Conservation (phyloP, 2,888 invertebrate genomes). For the Agonopterix subpropinquella region DNA sequence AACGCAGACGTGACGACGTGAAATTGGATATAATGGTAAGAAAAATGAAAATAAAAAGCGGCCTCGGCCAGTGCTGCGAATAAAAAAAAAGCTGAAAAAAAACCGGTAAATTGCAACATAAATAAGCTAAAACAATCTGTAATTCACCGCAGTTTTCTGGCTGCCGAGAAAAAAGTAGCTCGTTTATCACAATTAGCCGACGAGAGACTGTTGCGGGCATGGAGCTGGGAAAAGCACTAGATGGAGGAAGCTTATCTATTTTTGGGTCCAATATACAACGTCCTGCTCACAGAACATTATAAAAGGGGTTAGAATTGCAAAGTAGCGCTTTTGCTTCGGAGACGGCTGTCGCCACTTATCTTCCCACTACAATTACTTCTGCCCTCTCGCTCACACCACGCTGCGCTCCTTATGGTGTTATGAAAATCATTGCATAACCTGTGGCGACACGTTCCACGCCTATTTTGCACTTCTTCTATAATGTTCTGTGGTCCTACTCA, state of each 20-base stretch:
- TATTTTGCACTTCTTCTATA: too few species aligned
- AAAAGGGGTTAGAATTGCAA: too few species aligned
- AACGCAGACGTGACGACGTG: conserved; percentile 10
- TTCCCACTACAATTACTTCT: too few species aligned
- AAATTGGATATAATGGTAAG: conserved; percentile 26
- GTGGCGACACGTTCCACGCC: too few species aligned
- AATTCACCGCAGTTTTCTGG: conserved; percentile 31
- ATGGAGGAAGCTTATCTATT: background rate
- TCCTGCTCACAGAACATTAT: too few species aligned
- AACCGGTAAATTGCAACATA: conserved; percentile 54
- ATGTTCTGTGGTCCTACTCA: too few species aligned
- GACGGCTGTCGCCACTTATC: too few species aligned
- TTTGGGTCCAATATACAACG: too few species aligned
- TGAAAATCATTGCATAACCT: too few species aligned
- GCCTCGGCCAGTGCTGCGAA: background rate
- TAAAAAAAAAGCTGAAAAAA: conserved; percentile 38
- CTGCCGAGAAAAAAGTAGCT: conserved; percentile 21
- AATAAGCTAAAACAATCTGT: conserved; percentile 55
- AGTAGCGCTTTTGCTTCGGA: too few species aligned
- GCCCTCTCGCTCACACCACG: too few species aligned
- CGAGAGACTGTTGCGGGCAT: conserved; percentile 6
- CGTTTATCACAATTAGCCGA: conserved; percentile 54
- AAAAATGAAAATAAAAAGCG: conserved; percentile 21
- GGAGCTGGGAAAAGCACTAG: background rate
- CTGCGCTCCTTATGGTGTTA: too few species aligned